Evolutionary conservation across 2,888 invertebrate genomes (phyloP).

Genomic region (Acholoe squamosa): DNA sequence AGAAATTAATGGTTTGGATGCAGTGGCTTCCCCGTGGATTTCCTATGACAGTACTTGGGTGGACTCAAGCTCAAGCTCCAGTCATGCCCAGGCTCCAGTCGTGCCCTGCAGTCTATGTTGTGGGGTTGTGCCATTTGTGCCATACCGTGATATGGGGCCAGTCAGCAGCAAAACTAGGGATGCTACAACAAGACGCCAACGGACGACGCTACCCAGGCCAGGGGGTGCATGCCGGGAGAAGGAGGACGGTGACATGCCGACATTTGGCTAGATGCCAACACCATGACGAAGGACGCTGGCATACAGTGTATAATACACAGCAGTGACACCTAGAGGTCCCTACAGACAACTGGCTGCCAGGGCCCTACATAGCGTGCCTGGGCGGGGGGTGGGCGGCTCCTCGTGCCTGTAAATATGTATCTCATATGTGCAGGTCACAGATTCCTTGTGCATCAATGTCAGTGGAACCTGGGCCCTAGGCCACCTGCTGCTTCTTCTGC

Average conservation of each 20-base stretch:
- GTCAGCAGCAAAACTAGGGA: not conserved
- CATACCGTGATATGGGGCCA: too few relatives aligned
- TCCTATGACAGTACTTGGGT: too few relatives aligned
- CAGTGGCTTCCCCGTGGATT: too few relatives aligned
- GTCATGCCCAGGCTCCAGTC: too few relatives aligned
- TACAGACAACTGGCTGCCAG: slow-evolving; percentile 26
- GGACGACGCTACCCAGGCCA: not conserved
- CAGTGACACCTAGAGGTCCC: not conserved
- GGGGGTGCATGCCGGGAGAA: slow-evolving; percentile 12
- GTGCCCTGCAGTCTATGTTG: too few relatives aligned
- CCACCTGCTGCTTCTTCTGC: too few relatives aligned
- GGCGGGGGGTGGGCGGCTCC: not conserved
- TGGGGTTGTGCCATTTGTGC: too few relatives aligned
- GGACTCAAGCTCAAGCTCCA: too few relatives aligned
- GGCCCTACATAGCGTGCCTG: not conserved
- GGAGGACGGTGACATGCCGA: slow-evolving; percentile 27
- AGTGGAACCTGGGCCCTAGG: not conserved
- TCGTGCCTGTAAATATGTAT: slow-evolving; percentile 11
- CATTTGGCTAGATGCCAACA: not conserved
- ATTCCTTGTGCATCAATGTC: too few relatives aligned
- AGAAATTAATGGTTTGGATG: too few relatives aligned
- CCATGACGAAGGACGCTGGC: slow-evolving; percentile 10
- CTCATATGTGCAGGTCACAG: slow-evolving; percentile 27
- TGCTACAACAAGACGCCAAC: not conserved
- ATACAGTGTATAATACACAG: not conserved